These are phyloP conservation scores for Solenodon paradoxus DNA, from an alignment of 2,113 vertebrate genomes.

Conservation along the genomic window DNA sequence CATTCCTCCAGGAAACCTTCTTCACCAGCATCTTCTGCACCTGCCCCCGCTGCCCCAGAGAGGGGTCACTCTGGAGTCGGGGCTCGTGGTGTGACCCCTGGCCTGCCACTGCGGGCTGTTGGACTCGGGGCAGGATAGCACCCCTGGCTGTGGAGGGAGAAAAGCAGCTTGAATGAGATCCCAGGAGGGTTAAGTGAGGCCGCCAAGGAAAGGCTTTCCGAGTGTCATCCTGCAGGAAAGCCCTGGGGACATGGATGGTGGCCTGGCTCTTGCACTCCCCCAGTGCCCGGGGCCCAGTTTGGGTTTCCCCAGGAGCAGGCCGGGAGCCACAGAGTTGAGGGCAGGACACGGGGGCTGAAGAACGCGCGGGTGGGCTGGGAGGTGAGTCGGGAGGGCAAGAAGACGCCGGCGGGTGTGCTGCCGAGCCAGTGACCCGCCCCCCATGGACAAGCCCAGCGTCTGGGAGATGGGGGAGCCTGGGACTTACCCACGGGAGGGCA, in stretches of 20 bases:
- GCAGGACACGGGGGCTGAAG: background rate
- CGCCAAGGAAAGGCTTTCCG: too few species aligned
- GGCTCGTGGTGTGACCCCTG: accelerated
- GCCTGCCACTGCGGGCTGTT: too few species aligned
- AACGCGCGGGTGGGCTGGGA: background rate
- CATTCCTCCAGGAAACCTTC: background rate
- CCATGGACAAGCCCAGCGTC: accelerated
- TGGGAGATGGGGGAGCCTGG: background rate
- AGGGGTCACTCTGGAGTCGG: background rate
- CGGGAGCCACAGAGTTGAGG: background rate
- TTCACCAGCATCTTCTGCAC: too few species aligned
- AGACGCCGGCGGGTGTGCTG: background rate
- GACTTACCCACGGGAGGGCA: accelerated
- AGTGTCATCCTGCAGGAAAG: too few species aligned
- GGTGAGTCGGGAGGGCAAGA: background rate
- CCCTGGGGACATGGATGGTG: accelerated
- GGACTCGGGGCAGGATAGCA: background rate
- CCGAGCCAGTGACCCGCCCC: background rate
- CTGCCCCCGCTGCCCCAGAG: accelerated
- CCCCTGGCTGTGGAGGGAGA: too few species aligned
- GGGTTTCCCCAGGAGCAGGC: background rate
- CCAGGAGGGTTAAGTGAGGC: too few species aligned
- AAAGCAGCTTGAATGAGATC: too few species aligned
- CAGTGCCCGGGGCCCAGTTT: accelerated
- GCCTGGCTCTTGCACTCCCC: too few species aligned